These are phyloP conservation scores for Pollicipes pollicipes DNA, from an alignment of 1,140 invertebrate genomes.

Conservation along the genomic window DNA sequence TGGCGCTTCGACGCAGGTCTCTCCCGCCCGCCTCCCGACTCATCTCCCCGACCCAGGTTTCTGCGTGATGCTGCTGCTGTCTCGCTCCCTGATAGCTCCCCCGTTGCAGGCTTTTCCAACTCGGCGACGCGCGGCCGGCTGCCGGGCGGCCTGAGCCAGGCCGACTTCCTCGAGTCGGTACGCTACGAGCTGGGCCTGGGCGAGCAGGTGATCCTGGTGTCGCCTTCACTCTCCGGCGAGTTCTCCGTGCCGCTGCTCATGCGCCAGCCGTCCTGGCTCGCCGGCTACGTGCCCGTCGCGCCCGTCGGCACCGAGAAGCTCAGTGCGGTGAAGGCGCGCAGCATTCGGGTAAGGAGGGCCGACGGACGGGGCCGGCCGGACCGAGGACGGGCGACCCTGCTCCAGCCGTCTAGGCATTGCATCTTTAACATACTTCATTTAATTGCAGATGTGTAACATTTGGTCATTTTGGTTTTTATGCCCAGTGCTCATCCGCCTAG, in stretches of 20 bases:
- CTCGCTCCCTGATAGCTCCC: neutral
- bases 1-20: no score
- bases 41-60: no score
- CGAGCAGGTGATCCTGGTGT: conserved; percentile 10
- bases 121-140: neutral
- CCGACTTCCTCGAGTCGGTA: conserved; percentile 3
- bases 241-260: conserved; percentile 14
- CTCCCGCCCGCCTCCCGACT: neutral
- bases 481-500: no score
- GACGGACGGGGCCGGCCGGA: no score
- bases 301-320: conserved; percentile 4
- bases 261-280: conserved; percentile 13
- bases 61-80: no score
- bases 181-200: neutral
- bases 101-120: neutral
- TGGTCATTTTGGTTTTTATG: no score
- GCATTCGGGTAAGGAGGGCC: neutral
- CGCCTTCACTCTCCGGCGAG: conserved; percentile 15
- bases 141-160: neutral
- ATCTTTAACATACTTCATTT: no score
- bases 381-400: no score
- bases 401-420: no score
- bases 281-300: conserved; percentile 14
- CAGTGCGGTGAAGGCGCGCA: neutral
- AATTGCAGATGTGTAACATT: no score